A percentile compares a stretch with the other conserved stretches of the same genome.
Conservation (phyloP, 2,113 vertebrate species). For the Speoplatyrhinus poulsoni region DNA sequence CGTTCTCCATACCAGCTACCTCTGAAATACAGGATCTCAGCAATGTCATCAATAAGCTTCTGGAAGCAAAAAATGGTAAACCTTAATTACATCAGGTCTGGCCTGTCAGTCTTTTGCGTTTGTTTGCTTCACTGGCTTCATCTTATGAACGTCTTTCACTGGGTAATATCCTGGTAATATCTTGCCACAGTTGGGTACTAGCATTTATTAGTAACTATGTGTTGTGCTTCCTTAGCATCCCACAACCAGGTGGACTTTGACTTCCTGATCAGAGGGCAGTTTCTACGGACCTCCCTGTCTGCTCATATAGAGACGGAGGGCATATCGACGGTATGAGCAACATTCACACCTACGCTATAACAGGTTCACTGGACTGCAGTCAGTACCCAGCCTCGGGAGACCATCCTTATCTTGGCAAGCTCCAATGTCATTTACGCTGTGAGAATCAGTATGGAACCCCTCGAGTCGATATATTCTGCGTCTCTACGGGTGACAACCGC, state of each 20-base stretch:
- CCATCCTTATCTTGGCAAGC: no score
- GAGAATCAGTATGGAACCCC: no score
- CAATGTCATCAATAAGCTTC: conserved; percentile 91
- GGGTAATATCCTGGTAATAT: no score
- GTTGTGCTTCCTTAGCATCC: conserved; percentile 71
- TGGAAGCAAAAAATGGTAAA: conserved; percentile 85
- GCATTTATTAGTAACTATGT: neutral
- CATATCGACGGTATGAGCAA: conserved; percentile 85
- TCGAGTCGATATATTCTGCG: no score
- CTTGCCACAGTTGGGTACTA: no score
- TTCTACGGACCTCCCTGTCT: conserved; percentile 84
- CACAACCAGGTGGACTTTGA: conserved; percentile 95
- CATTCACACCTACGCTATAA: neutral
- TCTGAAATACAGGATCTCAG: conserved; percentile 89
- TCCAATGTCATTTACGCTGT: no score
- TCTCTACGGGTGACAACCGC: no score
- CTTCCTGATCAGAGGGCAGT: conserved; percentile 93
- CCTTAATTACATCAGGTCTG: no score
- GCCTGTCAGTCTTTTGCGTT: neutral
- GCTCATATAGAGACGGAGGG: conserved; percentile 89
- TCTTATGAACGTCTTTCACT: no score
- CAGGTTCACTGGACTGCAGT: neutral
- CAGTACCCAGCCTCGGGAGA: neutral
- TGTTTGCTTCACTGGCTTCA: neutral
- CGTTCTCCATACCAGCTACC: conserved; percentile 90